Base-by-base conservation (phyloP, 2,888 invertebrate genomes). In the Chaitophorus viminalis region DNA sequence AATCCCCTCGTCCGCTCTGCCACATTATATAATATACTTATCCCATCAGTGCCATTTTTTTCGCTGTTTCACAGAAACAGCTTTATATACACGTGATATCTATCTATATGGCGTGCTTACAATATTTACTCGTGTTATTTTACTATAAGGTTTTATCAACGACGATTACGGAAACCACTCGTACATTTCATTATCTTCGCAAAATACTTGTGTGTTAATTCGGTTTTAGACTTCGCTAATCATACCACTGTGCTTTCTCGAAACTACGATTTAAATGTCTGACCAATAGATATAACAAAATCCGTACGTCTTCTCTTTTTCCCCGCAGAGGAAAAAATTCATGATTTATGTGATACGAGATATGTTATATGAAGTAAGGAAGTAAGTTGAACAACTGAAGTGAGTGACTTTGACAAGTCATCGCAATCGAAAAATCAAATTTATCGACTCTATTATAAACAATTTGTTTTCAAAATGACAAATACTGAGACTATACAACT, bases 1-100 rank as follows among this genome's bases (percentile, higher is more conserved):
- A 87, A 79, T 74, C 72, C 9, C 31, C 33, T 31, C 54, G 31
- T 46, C 60, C 76, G 76, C 76, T 60, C 29, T 5, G 46, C 76
- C 65, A 18, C 6, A 68, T 65, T 68, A 46, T 75, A 60, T 74
- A 70, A 70, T 70, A 60, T 52, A 83, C 82, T 85, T 85, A 65
- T 85, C 46, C 68, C 84, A 39, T 85, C 76, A 33, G 52, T 31
- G 33, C 33, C 68, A 29, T 68, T 46, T 76, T 83, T 76, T 21
- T n/a, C 21, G 17, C n/a, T 39, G 36, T 65, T n/a, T 39, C 21
- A 65, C 18, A 79, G 36, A 70, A 70, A 70, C 31, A 14, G 14
- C 70, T 29, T 70, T 31, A 4, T 31, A 17, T 29, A 4, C 70
- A 70, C 29, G 8, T 14, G 25, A 29, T n/a, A 29, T 65, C 4